phyloP scores from a whole-genome alignment of 2,113 vertebrate genomes.

The Cephalopholis sonnerati region DNA sequence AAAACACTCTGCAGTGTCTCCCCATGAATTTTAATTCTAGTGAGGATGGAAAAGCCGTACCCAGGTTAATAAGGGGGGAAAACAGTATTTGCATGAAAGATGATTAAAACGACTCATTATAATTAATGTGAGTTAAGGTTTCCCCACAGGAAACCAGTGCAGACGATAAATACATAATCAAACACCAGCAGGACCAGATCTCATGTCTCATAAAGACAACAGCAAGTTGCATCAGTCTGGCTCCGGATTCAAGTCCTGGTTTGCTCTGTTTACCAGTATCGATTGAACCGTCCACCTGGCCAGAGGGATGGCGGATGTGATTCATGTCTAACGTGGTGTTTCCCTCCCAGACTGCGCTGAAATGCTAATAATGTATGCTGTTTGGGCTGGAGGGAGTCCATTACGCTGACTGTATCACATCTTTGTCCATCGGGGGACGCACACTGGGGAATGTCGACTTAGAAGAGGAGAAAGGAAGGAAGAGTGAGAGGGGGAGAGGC shows the following conservation, averaged over 20 bases:
- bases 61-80: slow-evolving; percentile 4
- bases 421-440: slow-evolving; percentile 43
- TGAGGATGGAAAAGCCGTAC: background rate
- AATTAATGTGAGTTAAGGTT: slow-evolving; percentile 40
- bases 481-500: slow-evolving; percentile 36
- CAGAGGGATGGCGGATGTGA: slow-evolving; percentile 43
- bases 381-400: slow-evolving; percentile 66
- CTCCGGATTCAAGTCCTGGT: slow-evolving; percentile 2
- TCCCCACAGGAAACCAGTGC: slow-evolving; percentile 42
- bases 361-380: slow-evolving; percentile 63
- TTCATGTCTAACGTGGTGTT: slow-evolving; percentile 47
- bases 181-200: background rate
- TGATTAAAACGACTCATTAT: slow-evolving; percentile 66
- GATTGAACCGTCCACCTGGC: slow-evolving; percentile 56
- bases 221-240: background rate
- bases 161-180: slow-evolving; percentile 48
- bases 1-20: slow-evolving; percentile 10
- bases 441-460: slow-evolving; percentile 47
- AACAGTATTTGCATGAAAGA: slow-evolving; percentile 41
- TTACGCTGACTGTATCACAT: slow-evolving; percentile 64
- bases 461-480: slow-evolving; percentile 43
- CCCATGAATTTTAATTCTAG: background rate
- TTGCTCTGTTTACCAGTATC: slow-evolving; percentile 44
- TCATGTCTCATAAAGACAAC: background rate
- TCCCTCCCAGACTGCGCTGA: slow-evolving; percentile 36